Base-by-base conservation (phyloP, 1,140 invertebrate genomes). In the Drosophila sturtevanti region DNA sequence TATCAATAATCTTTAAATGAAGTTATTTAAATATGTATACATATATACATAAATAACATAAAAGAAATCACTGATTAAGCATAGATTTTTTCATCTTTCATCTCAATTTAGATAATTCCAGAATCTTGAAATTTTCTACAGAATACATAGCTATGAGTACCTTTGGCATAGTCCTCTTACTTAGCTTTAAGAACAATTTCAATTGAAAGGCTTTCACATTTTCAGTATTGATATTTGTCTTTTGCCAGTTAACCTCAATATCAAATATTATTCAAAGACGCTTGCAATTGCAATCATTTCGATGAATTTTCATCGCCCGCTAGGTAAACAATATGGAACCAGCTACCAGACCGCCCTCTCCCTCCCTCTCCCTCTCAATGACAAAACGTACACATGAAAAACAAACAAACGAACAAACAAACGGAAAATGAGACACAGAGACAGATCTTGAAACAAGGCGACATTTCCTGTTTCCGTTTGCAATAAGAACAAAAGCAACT, bases 261-360 rank as follows among this genome's bases (percentile, higher is more conserved):
- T 35, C 54, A 34, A 35, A 34, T 12, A 64, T 69, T 77, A 64
- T 69, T 73, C 55, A 73, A 56, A 35, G 27, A 21, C 27, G 54
- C 31, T 56, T 34, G 27, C n/a, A 27, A 35, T 56, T 35, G 54
- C 27, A 56, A 56, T 56, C 54, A 56, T 56, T 34, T 38, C 12
- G 12, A 60, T 60, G 68, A 76, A 67, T 51, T 67, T 54, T 34
- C 35, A 35, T 34, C 54, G 31, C 54, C 54, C 31, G 22, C 54
- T 56, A 56, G n/a, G 27, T 56, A 85, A 74, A 81, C 73, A 86
- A 62, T 52, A 37, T 51, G 41, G 27, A 27, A 7, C 11, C 9
- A 41, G 22, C 11, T 18, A 18, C 38, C 16, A 4, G 7, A 4
- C 3, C 3, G 4, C 27, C 27, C 7, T 6, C 27, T 31, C 7